Conservation (phyloP, 2,888 invertebrate species). For the Drosophila fungiperda region DNA sequence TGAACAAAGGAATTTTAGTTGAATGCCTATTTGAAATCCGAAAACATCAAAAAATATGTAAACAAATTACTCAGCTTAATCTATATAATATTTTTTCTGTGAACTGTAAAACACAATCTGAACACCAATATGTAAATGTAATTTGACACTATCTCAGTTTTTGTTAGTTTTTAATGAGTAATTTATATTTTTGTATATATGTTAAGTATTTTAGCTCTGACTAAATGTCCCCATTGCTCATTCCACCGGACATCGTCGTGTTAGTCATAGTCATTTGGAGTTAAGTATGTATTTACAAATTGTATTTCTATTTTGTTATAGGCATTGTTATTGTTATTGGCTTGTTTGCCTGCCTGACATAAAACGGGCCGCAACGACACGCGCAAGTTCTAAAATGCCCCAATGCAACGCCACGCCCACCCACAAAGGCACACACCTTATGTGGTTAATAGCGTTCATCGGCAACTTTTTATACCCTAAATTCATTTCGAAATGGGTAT, state of each 20-base stretch:
- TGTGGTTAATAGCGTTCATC: background rate
- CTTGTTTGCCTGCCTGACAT: conserved; percentile 68
- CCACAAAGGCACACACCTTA: conserved; percentile 25
- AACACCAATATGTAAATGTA: conserved; percentile 11
- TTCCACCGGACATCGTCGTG: conserved; percentile 25
- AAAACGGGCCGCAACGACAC: conserved; percentile 48
- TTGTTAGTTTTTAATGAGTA: background rate
- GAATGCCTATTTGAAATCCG: no score
- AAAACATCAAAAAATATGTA: no score
- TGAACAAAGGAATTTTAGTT: no score
- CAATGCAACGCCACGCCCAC: conserved; percentile 15
- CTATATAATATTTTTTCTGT: background rate
- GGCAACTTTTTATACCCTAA: conserved; percentile 5
- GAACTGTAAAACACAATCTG: conserved; percentile 11
- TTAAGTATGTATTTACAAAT: conserved; percentile 56
- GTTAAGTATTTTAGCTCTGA: background rate
- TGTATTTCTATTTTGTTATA: conserved; percentile 59
- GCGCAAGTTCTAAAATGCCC: conserved; percentile 41
- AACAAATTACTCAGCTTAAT: background rate
- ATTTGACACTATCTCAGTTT: conserved; percentile 18
- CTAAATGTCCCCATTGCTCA: conserved; percentile 3
- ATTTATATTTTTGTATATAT: background rate
- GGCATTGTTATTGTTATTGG: conserved; percentile 70
- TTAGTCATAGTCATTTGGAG: conserved; percentile 65
- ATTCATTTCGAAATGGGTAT: background rate